Base-by-base conservation (phyloP, 1,140 invertebrate genomes). In the Diorhabda sublineata region DNA sequence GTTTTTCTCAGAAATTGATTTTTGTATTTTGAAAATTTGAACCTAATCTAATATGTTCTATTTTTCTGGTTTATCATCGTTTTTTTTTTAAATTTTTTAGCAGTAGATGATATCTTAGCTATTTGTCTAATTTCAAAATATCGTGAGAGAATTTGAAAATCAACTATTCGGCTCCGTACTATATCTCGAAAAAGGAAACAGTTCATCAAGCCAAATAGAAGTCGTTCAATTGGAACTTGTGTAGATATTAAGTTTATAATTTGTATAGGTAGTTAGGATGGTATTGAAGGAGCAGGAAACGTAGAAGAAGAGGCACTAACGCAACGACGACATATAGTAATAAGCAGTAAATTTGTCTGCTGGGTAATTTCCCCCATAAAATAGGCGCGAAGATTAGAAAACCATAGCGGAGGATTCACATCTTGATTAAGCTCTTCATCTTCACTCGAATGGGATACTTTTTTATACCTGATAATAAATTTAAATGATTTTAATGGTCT, bases 321-420 rank as follows among this genome's bases (percentile, higher is more conserved):
- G 45, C 47, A 26, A 26, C 26, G 26, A 45, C 62, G 62, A 64
- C 62, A 64, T 47, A 45, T 65, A 56, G 64, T 65, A 65, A 65
- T 65, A 65, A 57, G 64, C 64, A 65, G 64, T 65, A 65, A 65
- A 65, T 65, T 65, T 58, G 64, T 65, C 47, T 58, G 64, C 64
- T 52, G 58, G 64, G 64, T 65, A 65, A 65, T 65, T 65, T 65
- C 64, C 64, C 58, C 26, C 45, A 42, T 58, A 26, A 58, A 56
- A 65, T 57, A 58, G 42, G 64, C 64, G 64, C 42, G 64, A 65
- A 62, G 52, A 44, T 65, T 41, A 58, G 64, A 26, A 26, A 58
- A 65, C 64, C 56, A 65, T 57, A 52, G 52, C 11, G 8, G 64
- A 65, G 64, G 41, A 57, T 65, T 57, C 52, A 41, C 64, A 41